phyloP scores from a whole-genome alignment of 2,888 invertebrate genomes.

The Lampropteryx suffumata region DNA sequence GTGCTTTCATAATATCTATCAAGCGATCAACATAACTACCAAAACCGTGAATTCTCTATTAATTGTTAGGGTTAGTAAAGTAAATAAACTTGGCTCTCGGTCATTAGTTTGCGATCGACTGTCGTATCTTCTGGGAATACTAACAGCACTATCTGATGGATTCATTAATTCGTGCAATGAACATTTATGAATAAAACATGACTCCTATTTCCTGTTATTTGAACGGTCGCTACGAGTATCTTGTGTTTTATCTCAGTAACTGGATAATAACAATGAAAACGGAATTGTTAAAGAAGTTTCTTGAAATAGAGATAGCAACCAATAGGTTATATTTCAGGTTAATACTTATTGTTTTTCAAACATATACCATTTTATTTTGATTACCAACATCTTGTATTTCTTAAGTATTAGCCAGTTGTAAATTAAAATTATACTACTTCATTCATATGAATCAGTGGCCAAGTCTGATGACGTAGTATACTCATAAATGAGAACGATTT shows the following conservation, averaged over 20 bases:
- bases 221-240: constrained; percentile 8
- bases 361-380: too few species aligned
- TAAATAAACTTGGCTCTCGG: constrained; percentile 13
- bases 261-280: background rate
- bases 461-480: too few species aligned
- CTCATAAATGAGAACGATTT: too few species aligned
- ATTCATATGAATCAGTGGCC: too few species aligned
- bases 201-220: constrained; percentile 12
- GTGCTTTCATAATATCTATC: too few species aligned
- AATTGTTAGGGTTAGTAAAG: background rate
- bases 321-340: too few species aligned
- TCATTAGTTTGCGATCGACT: constrained; percentile 17
- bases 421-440: too few species aligned
- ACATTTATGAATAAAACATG: constrained; percentile 27
- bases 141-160: constrained; percentile 3
- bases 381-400: too few species aligned
- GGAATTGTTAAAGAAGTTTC: background rate
- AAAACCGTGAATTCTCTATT: background rate
- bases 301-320: background rate
- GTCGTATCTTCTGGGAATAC: constrained; percentile 14
- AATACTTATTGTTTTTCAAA: too few species aligned
- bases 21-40: too few species aligned
- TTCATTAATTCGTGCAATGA: too few species aligned
- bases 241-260: constrained; percentile 3
- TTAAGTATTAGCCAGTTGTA: too few species aligned